phyloP scores from a whole-genome alignment of 2,113 vertebrate genomes.

The Chaetodon trifascialis region DNA sequence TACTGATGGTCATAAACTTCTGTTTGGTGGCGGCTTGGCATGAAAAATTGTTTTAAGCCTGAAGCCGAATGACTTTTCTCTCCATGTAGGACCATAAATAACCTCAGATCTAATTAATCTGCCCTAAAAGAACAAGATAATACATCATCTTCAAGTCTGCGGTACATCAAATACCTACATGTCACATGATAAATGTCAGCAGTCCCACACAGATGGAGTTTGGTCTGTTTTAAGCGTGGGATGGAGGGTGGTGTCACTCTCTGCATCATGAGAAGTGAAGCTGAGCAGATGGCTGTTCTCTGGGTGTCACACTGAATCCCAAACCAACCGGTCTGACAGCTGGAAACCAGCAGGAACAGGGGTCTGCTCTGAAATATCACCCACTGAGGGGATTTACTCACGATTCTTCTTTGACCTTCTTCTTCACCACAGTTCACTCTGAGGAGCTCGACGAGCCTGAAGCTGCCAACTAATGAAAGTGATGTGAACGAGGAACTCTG shows the following conservation, averaged over 20 bases:
- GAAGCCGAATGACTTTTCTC: not conserved
- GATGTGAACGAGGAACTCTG: conserved; percentile 25
- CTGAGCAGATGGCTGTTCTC: conserved; percentile 39
- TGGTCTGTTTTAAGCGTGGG: not conserved
- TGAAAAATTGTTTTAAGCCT: not conserved
- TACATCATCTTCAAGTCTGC: not conserved
- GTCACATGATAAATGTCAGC: not conserved
- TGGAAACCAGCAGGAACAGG: conserved; percentile 21
- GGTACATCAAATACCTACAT: not conserved
- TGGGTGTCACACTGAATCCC: not conserved
- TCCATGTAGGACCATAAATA: not conserved
- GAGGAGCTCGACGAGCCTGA: conserved; percentile 23
- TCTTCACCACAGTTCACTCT: not conserved
- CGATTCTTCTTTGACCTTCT: conserved; percentile 36
- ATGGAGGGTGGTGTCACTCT: not conserved
- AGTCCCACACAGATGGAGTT: conserved; percentile 18
- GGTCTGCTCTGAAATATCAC: conserved; percentile 24
- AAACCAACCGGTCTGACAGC: conserved; percentile 25
- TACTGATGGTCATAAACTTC: not conserved
- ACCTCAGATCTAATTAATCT: not conserved
- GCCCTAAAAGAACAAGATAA: not conserved
- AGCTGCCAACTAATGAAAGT: not conserved
- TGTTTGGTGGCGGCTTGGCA: not conserved
- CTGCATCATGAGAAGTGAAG: not conserved
- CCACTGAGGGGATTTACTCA: conserved; percentile 19